Evolutionary conservation across 1,140 invertebrate species (phyloP).

Genomic region (Eriosoma lanigerum): DNA sequence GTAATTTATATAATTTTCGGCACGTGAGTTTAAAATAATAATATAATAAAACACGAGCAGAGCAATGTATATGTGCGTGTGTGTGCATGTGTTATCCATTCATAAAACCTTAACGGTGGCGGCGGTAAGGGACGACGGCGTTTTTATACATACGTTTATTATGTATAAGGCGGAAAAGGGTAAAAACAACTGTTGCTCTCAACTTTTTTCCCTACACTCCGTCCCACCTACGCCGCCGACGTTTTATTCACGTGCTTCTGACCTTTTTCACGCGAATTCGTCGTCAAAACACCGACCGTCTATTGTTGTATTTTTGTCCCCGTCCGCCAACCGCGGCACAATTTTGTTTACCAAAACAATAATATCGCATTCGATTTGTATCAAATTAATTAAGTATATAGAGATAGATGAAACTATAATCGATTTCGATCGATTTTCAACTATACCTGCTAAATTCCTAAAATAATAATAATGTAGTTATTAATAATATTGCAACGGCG

Average conservation of each 20-base stretch:
- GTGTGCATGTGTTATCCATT: slow-evolving; percentile 11
- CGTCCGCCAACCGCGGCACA: not conserved
- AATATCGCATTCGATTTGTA: too few species aligned
- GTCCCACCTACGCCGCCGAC: not conserved
- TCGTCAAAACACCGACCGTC: slow-evolving; percentile 43
- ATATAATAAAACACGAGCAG: slow-evolving; percentile 20
- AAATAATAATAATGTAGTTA: too few species aligned
- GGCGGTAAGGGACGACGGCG: slow-evolving; percentile 31
- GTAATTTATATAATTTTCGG: too few species aligned
- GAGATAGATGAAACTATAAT: too few species aligned
- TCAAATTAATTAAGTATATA: too few species aligned
- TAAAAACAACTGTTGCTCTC: slow-evolving; percentile 51
- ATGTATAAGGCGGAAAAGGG: slow-evolving; percentile 42
- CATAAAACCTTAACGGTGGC: slow-evolving; percentile 40
- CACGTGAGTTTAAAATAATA: slow-evolving; percentile 6
- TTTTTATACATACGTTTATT: slow-evolving; percentile 46
- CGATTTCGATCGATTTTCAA: too few species aligned
- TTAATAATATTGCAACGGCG: too few species aligned
- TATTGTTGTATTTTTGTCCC: slow-evolving; percentile 23
- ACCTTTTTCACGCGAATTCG: slow-evolving; percentile 46
- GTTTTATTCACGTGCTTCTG: slow-evolving; percentile 49
- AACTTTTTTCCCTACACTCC: slow-evolving; percentile 45
- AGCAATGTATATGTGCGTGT: not conserved
- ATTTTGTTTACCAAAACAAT: not conserved
- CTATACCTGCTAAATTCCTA: too few species aligned